phyloP scores from a whole-genome alignment of 1,140 invertebrate genomes.

The Tetragonula clypearis region DNA sequence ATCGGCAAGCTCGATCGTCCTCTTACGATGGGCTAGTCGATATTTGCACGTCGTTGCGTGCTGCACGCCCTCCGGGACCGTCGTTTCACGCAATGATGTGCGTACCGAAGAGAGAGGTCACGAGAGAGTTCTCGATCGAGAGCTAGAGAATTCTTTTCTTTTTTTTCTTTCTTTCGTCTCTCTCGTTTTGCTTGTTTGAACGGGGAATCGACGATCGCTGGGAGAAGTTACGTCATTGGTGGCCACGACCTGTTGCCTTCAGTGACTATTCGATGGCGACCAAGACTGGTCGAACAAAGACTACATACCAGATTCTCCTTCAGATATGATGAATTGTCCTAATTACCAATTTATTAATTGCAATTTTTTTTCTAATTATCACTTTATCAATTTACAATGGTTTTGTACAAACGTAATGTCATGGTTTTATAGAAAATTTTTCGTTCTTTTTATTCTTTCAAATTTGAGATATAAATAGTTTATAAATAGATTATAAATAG shows the following conservation, averaged over 20 bases:
- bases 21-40: conserved; percentile 40
- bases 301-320: no score
- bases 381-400: no score
- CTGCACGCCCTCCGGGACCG: background rate
- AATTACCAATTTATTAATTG: no score
- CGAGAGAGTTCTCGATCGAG: background rate
- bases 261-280: background rate
- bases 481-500: no score
- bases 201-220: background rate
- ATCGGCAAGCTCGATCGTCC: conserved; percentile 53
- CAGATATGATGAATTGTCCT: no score
- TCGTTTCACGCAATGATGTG: background rate
- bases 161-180: background rate
- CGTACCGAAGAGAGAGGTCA: background rate
- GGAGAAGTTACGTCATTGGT: background rate
- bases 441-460: no score
- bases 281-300: no score
- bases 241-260: background rate
- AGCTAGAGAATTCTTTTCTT: background rate
- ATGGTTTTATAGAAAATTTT: no score
- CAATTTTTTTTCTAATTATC: no score
- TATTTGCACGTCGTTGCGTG: conserved; percentile 17
- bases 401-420: no score
- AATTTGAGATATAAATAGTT: no score
- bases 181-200: background rate